A percentile compares a stretch with the other conserved stretches of the same genome.
These are phyloP conservation scores for Thamnaconus septentrionalis DNA, from an alignment of 2,113 vertebrate species.

Conservation along the genomic window DNA sequence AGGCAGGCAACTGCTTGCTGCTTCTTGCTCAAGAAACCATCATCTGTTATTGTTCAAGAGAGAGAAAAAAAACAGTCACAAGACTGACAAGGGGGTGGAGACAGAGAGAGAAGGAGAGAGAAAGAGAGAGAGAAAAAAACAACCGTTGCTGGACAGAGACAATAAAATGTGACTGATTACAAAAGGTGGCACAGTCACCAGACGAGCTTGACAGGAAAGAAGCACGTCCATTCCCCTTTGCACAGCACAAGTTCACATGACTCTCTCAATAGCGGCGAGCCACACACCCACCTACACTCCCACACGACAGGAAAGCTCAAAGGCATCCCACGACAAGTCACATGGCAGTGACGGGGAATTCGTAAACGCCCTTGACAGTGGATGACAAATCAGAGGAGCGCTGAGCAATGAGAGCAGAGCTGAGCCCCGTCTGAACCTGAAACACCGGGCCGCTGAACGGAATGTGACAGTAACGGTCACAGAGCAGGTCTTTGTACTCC, in stretches of 20 bases:
- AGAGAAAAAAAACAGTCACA: conserved; percentile 1
- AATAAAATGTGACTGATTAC: neutral
- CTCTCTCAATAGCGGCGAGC: neutral
- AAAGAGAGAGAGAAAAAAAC: neutral
- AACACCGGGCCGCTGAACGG: neutral
- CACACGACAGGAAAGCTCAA: neutral
- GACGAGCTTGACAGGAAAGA: conserved; percentile 40
- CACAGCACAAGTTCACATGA: conserved; percentile 29
- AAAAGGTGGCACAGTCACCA: conserved; percentile 21
- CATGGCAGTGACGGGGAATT: neutral
- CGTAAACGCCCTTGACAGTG: neutral
- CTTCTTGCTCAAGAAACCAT: conserved; percentile 10
- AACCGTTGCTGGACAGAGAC: neutral
- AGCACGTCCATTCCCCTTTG: conserved; percentile 2
- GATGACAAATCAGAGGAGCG: neutral
- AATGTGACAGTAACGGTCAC: too few relatives aligned
- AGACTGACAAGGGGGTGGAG: conserved; percentile 29
- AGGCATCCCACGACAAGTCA: conserved; percentile 19
- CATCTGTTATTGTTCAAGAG: neutral
- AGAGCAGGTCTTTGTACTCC: too few relatives aligned
- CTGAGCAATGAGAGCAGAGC: neutral
- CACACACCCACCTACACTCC: neutral
- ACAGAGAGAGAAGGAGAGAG: too few relatives aligned
- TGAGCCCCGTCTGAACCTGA: neutral
- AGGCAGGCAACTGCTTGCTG: too few relatives aligned